Evolutionary conservation across 2,888 invertebrate genomes (phyloP).

Genomic region (Cinara cedri): DNA sequence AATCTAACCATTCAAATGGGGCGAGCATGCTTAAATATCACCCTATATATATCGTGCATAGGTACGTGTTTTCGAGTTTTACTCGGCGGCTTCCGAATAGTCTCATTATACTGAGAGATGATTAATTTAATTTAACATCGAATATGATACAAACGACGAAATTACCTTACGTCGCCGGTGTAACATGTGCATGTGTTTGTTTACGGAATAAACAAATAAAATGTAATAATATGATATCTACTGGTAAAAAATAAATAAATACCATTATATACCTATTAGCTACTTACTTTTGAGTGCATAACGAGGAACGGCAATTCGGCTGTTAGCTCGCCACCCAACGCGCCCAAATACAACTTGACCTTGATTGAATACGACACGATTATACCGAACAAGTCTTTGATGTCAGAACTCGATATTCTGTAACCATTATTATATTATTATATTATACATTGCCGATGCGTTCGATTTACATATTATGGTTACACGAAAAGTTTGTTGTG

Average conservation of each 20-base stretch:
- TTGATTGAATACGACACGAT: slow-evolving; percentile 95
- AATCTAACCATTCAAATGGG: no score
- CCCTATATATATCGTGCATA: no score
- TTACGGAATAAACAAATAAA: background rate
- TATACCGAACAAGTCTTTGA: slow-evolving; percentile 92
- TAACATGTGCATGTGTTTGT: background rate
- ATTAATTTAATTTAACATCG: no score
- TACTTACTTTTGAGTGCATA: slow-evolving; percentile 82
- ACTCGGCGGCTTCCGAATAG: no score
- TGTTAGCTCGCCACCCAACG: slow-evolving; percentile 88
- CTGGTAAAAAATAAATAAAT: background rate
- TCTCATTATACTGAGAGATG: no score
- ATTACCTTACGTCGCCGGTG: background rate
- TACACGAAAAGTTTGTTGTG: no score
- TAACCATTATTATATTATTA: slow-evolving; percentile 58
- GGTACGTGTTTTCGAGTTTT: no score
- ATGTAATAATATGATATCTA: background rate
- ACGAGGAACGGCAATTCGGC: slow-evolving; percentile 91
- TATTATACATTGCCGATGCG: no score
- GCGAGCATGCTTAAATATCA: no score
- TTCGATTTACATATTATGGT: background rate
- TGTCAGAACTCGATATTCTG: slow-evolving; percentile 76
- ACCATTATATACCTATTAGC: background rate
- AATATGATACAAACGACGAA: background rate
- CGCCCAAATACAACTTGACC: slow-evolving; percentile 90